Evolutionary conservation across 2,888 invertebrate genomes (phyloP).

Genomic region (Tinea semifulvella): DNA sequence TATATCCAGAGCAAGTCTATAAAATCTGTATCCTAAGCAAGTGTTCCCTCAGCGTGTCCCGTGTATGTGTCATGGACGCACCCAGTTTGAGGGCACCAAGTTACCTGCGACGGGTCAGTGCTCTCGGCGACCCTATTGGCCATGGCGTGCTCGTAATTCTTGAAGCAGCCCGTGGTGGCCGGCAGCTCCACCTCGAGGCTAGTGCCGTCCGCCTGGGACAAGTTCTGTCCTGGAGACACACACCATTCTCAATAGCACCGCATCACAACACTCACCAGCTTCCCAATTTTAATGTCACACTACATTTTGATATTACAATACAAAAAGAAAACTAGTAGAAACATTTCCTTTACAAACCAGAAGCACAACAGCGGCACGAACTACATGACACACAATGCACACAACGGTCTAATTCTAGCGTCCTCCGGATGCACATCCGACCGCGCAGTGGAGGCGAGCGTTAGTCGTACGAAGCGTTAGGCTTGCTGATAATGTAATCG

Average conservation of each 20-base stretch:
- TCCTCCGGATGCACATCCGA: slow-evolving; percentile 54
- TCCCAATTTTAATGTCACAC: neutral
- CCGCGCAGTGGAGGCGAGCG: slow-evolving; percentile 5
- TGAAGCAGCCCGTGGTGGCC: slow-evolving; percentile 79
- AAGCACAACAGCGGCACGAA: slow-evolving; percentile 37
- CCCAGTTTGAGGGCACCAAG: slow-evolving; percentile 24
- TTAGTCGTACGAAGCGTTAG: slow-evolving; percentile 62
- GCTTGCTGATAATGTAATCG: slow-evolving; percentile 63
- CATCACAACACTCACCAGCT: slow-evolving; percentile 7
- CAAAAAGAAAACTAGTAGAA: slow-evolving; percentile 34
- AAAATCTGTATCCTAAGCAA: neutral
- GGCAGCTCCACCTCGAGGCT: slow-evolving; percentile 82
- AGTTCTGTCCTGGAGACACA: slow-evolving; percentile 84
- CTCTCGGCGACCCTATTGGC: slow-evolving; percentile 45
- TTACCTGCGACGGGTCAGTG: slow-evolving; percentile 52
- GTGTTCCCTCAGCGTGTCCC: neutral
- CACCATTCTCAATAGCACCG: slow-evolving; percentile 33
- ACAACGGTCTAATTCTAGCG: slow-evolving; percentile 55
- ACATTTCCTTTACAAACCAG: slow-evolving; percentile 13
- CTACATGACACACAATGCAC: slow-evolving; percentile 63
- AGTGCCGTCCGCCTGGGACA: slow-evolving; percentile 88
- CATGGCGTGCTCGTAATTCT: slow-evolving; percentile 77
- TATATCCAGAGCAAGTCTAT: too few species aligned
- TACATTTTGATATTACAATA: slow-evolving; percentile 1
- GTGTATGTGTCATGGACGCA: slow-evolving; percentile 28